phyloP scores from a whole-genome alignment of 2,797 vertebrate species.

The Synanceia verrucosa region DNA sequence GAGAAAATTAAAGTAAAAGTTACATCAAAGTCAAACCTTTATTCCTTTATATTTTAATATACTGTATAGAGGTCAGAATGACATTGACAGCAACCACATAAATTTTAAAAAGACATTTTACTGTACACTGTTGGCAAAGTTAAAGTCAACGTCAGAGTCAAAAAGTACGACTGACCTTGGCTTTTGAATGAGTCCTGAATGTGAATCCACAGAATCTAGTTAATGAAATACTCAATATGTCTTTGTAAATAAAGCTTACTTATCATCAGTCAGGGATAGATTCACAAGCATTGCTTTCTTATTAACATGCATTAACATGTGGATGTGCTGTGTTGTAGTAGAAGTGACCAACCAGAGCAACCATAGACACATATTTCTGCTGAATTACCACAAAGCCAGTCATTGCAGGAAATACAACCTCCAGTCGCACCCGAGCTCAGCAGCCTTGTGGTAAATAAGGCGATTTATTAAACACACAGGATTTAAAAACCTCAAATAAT shows the following conservation, averaged over 20 bases:
- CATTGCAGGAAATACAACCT: slow-evolving; percentile 12
- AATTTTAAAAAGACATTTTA: not conserved
- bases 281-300: not conserved
- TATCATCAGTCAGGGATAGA: not conserved
- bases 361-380: not conserved
- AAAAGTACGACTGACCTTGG: not conserved
- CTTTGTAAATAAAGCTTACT: not conserved
- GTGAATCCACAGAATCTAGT: not conserved
- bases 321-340: not conserved
- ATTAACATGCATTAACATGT: slow-evolving; percentile 23
- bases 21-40: not conserved
- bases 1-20: not conserved
- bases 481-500: slow-evolving; percentile 64
- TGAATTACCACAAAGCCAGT: slow-evolving; percentile 24
- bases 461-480: slow-evolving; percentile 61
- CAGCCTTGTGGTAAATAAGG: slow-evolving; percentile 21
- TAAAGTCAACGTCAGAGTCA: not conserved
- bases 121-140: not conserved
- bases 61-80: too few relatives aligned
- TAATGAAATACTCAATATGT: not conserved
- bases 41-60: not conserved
- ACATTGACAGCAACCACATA: too few relatives aligned
- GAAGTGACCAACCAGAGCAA: slow-evolving; percentile 5
- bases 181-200: not conserved
- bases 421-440: slow-evolving; percentile 20